Evolutionary conservation across 2,797 vertebrate genomes (phyloP), one percentile per base, ranked within the genome.

Genomic region (Valencia hispanica): DNA sequence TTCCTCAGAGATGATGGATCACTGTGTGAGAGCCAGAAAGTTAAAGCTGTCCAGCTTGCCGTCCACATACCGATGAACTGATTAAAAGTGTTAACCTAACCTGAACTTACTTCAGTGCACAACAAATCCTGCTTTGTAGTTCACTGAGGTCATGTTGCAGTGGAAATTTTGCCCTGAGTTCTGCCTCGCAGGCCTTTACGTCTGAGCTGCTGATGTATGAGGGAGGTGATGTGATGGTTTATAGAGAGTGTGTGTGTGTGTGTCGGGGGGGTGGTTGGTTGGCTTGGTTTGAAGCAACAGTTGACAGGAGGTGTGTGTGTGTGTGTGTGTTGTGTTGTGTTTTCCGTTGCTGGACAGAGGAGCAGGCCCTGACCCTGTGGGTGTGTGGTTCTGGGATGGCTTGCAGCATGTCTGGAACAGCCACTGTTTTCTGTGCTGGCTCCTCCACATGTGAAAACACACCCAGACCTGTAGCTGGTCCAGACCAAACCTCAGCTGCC

Each of bases 401-500:
- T 78, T 17, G 57, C 55, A 75, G 77, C 48, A 68, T 0, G 34
- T 61, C 70, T 86, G 83, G 83, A 84, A 78, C 80, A 65, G 84
- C 86, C 78, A 71, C 86, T 89, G 86, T 85, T 90, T 87, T 75
- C 73, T 82, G 48, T 53, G 17, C 81, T 86, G 68, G 78, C 76
- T 76, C 71, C 20, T 63, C 84, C 63, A 82, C 68, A 74, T 45
- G 65, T 83, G 75, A 84, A 86, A 85, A 83, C 78, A 82, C 80
- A 76, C 79, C 43, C 78, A 36, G 76, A 84, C 71, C 65, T 79
- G 83, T 74, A 70, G 43, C 55, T 9, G 36, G 51, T 79, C 75
- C 82, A 83, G 73, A 75, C 79, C 84, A 86, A 86, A 90, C 88
- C 88, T 45, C 88, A 77, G 81, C 69, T 75, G 74, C 79, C 73